These are phyloP conservation scores for Catagonus wagneri DNA, from an alignment of 2,113 vertebrate genomes.

Conservation along the genomic window DNA sequence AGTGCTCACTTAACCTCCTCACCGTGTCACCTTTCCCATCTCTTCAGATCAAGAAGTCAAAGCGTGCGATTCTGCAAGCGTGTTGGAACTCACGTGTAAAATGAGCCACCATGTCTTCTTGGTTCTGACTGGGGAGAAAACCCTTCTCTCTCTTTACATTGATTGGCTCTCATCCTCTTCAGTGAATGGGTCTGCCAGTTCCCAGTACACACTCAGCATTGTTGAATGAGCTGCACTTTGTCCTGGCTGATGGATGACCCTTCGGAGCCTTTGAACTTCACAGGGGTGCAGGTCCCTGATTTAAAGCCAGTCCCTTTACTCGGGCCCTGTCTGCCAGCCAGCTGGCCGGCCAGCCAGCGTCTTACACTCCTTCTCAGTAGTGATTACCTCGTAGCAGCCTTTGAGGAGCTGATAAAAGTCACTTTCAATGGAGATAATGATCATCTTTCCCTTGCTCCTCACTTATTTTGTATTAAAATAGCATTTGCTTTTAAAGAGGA, in stretches of 20 bases:
- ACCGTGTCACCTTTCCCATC: background rate
- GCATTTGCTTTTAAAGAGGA: background rate
- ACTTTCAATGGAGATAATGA: background rate
- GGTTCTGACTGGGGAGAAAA: background rate
- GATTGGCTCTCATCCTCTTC: background rate
- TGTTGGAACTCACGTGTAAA: background rate
- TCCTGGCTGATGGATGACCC: background rate
- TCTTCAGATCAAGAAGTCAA: background rate
- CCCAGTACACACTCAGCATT: background rate
- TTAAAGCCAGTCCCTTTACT: background rate
- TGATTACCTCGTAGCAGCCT: background rate
- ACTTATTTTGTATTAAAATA: slow-evolving; percentile 54
- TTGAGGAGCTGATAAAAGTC: background rate
- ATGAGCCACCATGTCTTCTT: background rate
- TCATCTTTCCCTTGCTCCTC: slow-evolving; percentile 21
- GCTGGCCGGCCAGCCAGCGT: background rate
- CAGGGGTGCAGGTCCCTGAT: background rate
- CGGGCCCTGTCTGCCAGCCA: background rate
- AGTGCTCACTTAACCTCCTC: background rate
- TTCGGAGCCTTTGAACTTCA: background rate
- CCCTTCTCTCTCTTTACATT: background rate
- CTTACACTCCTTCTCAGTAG: background rate
- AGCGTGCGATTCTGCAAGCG: background rate
- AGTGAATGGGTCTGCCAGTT: background rate
- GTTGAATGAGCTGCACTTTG: background rate